These are phyloP conservation scores for Dexiosoma caninum DNA, from an alignment of 2,888 invertebrate genomes.

Conservation along the genomic window DNA sequence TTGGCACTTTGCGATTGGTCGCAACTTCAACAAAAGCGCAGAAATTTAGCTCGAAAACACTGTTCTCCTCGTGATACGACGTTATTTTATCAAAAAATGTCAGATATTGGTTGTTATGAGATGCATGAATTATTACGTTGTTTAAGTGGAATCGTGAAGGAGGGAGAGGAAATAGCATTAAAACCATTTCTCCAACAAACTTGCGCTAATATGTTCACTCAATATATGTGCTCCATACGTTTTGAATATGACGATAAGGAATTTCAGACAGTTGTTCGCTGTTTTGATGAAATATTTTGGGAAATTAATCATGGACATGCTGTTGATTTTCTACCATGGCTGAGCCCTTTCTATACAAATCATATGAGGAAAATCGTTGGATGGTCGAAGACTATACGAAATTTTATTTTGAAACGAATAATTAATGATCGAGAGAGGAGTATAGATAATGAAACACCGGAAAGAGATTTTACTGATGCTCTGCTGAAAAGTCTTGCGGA, in stretches of 20 bases:
- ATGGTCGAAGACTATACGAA: conserved; percentile 85
- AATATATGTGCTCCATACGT: conserved; percentile 90
- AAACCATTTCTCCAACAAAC: conserved; percentile 86
- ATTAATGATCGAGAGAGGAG: conserved; percentile 79
- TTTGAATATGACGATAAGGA: conserved; percentile 84
- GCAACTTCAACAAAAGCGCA: conserved; percentile 86
- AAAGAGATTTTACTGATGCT: conserved; percentile 89
- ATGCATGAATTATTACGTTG: conserved; percentile 81
- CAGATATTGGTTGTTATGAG: conserved; percentile 84
- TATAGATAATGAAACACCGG: conserved; percentile 80
- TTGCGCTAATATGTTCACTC: conserved; percentile 90
- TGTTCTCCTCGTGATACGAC: conserved; percentile 89
- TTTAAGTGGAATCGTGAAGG: conserved; percentile 77
- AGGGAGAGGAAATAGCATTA: conserved; percentile 79
- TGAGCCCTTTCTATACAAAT: conserved; percentile 84
- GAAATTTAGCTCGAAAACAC: conserved; percentile 87
- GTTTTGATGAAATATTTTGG: conserved; percentile 93
- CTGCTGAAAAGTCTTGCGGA: conserved; percentile 84
- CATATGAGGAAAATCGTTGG: conserved; percentile 83
- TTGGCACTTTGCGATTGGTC: conserved; percentile 94
- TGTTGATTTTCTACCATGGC: conserved; percentile 90
- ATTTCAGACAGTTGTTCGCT: conserved; percentile 83
- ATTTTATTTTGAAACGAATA: conserved; percentile 86
- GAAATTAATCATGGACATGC: conserved; percentile 94
- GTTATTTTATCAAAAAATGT: conserved; percentile 84